These are phyloP conservation scores for Cyprinus carpio DNA, from an alignment of 2,113 vertebrate species.

Conservation along the genomic window DNA sequence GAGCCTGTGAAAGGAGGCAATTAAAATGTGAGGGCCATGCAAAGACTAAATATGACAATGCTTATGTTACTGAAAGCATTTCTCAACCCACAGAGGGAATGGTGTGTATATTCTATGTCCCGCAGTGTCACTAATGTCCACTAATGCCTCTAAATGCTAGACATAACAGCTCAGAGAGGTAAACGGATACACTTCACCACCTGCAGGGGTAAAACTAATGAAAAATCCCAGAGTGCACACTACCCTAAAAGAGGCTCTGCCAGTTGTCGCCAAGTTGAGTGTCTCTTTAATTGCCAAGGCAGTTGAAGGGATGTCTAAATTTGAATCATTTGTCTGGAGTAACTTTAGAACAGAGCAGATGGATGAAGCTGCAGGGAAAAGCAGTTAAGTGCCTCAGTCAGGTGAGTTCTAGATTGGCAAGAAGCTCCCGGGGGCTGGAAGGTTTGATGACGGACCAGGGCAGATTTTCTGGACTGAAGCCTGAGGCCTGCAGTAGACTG, in stretches of 20 bases:
- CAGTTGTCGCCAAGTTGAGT: constrained; percentile 50
- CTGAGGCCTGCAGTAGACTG: constrained; percentile 62
- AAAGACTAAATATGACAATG: constrained; percentile 56
- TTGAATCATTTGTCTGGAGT: constrained; percentile 59
- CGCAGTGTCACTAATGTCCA: constrained; percentile 43
- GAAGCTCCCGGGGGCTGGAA: neutral
- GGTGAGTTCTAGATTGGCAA: constrained; percentile 23
- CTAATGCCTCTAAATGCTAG: constrained; percentile 41
- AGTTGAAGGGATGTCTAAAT: constrained; percentile 32
- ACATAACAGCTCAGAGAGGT: constrained; percentile 53
- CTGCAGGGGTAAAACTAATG: constrained; percentile 45
- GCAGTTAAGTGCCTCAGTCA: constrained; percentile 35
- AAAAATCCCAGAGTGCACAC: constrained; percentile 33
- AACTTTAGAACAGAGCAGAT: constrained; percentile 49
- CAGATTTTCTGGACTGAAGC: constrained; percentile 65
- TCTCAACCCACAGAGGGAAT: constrained; percentile 48
- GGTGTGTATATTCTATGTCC: constrained; percentile 13
- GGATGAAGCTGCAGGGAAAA: neutral
- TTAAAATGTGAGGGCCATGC: neutral
- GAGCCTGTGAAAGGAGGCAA: constrained; percentile 6
- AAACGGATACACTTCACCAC: constrained; percentile 46
- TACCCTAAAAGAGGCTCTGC: constrained; percentile 17
- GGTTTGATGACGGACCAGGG: constrained; percentile 57
- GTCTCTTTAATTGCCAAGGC: constrained; percentile 61
- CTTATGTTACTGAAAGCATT: constrained; percentile 62